Conservation (phyloP, 1,140 invertebrate genomes). For the Bombus picipes region DNA sequence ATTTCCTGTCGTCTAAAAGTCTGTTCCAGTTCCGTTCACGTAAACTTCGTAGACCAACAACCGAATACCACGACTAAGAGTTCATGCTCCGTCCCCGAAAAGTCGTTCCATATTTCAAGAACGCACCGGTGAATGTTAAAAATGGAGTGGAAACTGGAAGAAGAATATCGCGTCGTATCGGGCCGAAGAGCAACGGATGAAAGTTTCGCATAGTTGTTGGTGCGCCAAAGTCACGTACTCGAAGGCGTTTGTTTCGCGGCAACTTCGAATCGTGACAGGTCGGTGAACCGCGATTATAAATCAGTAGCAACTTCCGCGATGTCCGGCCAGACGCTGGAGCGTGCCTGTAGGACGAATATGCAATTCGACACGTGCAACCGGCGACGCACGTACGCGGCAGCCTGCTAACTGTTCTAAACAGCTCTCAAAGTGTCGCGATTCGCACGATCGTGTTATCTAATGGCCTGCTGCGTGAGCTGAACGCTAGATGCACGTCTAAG, state of each 20-base stretch:
- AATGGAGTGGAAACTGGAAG: not conserved
- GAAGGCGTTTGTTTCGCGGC: conserved; percentile 33
- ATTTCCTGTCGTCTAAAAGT: not conserved
- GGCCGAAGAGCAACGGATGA: not conserved
- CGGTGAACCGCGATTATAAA: conserved; percentile 53
- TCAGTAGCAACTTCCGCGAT: conserved; percentile 51
- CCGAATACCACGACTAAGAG: no score
- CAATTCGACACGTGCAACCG: conserved; percentile 53
- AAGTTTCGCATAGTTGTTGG: conserved; percentile 32
- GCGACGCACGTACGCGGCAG: conserved; percentile 50
- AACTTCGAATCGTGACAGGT: conserved; percentile 34
- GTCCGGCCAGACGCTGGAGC: conserved; percentile 9
- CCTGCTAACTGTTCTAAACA: conserved; percentile 50
- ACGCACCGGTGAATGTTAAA: conserved; percentile 24
- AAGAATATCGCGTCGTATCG: not conserved
- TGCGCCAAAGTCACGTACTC: conserved; percentile 51
- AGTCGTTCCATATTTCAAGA: conserved; percentile 1
- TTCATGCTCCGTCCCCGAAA: not conserved
- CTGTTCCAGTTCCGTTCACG: not conserved
- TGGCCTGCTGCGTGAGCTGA: conserved; percentile 5
- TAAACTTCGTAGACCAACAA: not conserved
- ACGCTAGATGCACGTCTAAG: not conserved
- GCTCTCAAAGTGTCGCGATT: not conserved
- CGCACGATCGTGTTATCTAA: conserved; percentile 12
- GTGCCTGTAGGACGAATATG: conserved; percentile 38